Conservation (phyloP, 2,797 vertebrate species). For the Crenuchus spilurus region DNA sequence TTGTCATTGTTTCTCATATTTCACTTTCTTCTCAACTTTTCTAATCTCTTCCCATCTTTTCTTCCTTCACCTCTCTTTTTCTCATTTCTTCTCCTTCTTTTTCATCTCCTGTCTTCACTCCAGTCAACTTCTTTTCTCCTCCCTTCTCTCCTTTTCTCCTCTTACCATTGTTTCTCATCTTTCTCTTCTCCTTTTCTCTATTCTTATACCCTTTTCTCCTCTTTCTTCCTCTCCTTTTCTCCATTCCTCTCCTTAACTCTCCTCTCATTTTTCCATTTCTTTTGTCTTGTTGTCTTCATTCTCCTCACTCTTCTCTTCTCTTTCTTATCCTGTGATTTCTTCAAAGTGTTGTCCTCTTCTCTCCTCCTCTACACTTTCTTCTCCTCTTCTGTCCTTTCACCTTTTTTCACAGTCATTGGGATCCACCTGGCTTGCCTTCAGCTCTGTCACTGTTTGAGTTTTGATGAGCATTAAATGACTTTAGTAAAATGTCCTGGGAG, state of each 20-base stretch:
- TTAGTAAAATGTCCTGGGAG: background rate
- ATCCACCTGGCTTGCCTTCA: background rate
- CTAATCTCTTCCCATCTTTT: background rate
- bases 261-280: background rate
- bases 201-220: background rate
- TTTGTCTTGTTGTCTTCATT: background rate
- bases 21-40: background rate
- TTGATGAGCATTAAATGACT: background rate
- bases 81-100: background rate
- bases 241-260: background rate
- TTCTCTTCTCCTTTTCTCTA: background rate
- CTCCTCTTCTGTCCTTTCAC: background rate
- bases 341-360: background rate
- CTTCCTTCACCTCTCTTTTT: background rate
- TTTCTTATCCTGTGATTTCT: background rate
- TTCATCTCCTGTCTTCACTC: background rate
- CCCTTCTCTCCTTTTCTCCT: background rate
- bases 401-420: no score
- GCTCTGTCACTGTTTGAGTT: background rate
- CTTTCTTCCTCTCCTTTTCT: background rate
- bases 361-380: background rate
- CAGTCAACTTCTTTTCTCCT: background rate
- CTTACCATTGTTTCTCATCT: background rate
- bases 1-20: background rate
- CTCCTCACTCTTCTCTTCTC: background rate